These are phyloP conservation scores for Sepiola atlantica DNA, from an alignment of 2,888 invertebrate species.

Conservation along the genomic window DNA sequence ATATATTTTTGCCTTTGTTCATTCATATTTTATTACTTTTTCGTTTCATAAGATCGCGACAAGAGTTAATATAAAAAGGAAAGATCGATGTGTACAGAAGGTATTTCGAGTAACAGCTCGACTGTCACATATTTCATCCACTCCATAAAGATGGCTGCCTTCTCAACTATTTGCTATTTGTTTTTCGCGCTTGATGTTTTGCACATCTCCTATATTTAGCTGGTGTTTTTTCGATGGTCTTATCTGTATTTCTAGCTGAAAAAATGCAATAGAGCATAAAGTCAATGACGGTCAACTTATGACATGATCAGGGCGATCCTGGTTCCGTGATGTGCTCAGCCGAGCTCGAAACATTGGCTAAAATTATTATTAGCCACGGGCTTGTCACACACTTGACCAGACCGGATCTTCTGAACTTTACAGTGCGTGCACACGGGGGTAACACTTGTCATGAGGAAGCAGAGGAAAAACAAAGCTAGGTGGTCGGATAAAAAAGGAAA, in stretches of 20 bases:
- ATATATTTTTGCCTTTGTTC: not conserved
- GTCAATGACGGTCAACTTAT: conserved; percentile 32
- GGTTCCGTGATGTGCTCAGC: conserved; percentile 32
- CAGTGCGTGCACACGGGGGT: not conserved
- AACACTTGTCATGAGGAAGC: conserved; percentile 8
- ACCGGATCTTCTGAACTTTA: conserved; percentile 9
- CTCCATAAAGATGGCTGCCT: not conserved
- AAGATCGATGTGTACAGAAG: not conserved
- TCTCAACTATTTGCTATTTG: not conserved
- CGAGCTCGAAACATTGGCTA: not conserved
- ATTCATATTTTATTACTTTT: not conserved
- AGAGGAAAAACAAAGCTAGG: not conserved
- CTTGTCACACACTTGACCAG: conserved; percentile 32
- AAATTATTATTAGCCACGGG: conserved; percentile 32
- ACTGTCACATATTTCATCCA: not conserved
- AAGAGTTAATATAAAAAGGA: not conserved
- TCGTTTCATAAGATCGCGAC: not conserved
- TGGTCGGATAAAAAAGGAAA: not conserved
- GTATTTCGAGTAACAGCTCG: conserved; percentile 32
- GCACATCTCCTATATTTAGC: not conserved
- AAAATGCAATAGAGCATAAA: not conserved
- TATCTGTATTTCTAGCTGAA: conserved; percentile 18
- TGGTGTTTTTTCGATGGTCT: not conserved
- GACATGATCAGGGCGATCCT: conserved; percentile 32
- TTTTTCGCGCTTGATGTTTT: not conserved